These are phyloP conservation scores for rat (Rattus norvegicus) DNA, from an alignment of 2,113 vertebrate genomes.

Conservation along the genomic window GRCr8 NC_086019.1:110720001-110720500, in stretches of 20 bases:
- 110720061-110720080: background rate
- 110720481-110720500: background rate
- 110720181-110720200: background rate
- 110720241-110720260: background rate
- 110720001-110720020: background rate
- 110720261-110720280: background rate
- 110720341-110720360: background rate
- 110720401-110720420: background rate
- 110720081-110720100: background rate
- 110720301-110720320: background rate
- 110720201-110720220: background rate
- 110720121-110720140: background rate
- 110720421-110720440: background rate
- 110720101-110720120: background rate
- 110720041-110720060: background rate
- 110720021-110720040: background rate
- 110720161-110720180: background rate
- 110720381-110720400: background rate
- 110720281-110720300: background rate
- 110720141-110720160: background rate
- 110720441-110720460: background rate
- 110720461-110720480: background rate
- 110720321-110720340: background rate
- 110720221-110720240: background rate
- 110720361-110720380: background rate